Base-by-base conservation (phyloP, 2,113 vertebrate genomes). In the Aplodontia rufa region DNA sequence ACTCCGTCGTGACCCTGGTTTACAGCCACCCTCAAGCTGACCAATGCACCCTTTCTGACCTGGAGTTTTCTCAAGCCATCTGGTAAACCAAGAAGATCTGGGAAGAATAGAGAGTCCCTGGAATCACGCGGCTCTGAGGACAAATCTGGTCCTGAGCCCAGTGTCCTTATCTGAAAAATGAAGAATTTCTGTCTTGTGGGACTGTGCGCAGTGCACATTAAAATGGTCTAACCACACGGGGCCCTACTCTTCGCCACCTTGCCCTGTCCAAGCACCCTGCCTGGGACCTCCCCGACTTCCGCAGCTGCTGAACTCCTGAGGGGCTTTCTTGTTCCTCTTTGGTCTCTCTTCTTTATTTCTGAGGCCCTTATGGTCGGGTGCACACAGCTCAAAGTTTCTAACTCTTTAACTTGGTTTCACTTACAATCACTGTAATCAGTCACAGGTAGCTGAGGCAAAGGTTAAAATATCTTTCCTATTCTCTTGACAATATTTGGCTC, bases 231-330 rank as follows among this genome's bases (percentile, higher is more conserved):
- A 12, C 6, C 19, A 7, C 35, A 28, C 1, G 19, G 64, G n/a
- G 53, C 66, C 60, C 45, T 26, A 24, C 30, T 83, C 0, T 24
- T 16, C 19, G 1, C 53, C 0, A 0, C 42, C 66, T 30, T 6
- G 7, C 8, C 42, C 22, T 13, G 19, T 40, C 60, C n/a, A 20
- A 14, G 6, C 6, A 47, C 0, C 8, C 32, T 22, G 62, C 58
- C 35, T 28, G 58, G 32, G 32, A n/a, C 16, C 37, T 6, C 19
- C 40, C 20, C 49, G 0, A 0, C 51, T 42, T 13, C 32, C 13
- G 28, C 6, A 4, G 19, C 14, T 16, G 0, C 66, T 68, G 42
- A 55, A 55, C 53, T 53, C 4, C 2, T 19, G 0, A 24, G 58
- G 37, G 64, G 10, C 42, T 55, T 19, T 30, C 45, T 66, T 51